Evolutionary conservation across 2,797 vertebrate genomes (phyloP), one percentile per base, ranked within the genome.

Genomic region (Heliangelus exortis): DNA sequence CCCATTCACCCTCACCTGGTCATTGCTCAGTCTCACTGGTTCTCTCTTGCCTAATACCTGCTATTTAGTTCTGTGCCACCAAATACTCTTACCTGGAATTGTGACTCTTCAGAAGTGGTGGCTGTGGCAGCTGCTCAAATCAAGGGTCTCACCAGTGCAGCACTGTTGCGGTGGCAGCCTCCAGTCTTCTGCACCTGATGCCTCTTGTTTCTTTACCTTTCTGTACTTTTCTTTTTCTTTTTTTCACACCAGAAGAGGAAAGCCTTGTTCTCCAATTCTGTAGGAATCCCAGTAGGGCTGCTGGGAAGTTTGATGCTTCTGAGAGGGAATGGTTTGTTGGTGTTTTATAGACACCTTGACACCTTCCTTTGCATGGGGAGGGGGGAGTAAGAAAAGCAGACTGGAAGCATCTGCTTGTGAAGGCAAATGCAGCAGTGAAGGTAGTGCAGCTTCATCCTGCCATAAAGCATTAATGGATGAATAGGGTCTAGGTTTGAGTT

Each of bases 1-100:
- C 93, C 78, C 54, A 3, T 93, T 96, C 86, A 92, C 93, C 95
- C 68, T 95, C 43, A 73, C 43, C 63, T 90, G 76, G 31, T 89
- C 5, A 0, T 65, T 84, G 59, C 26, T 67, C 2, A 3, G 67
- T 76, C 80, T 71, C 55, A 51, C n/a, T 4, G 1, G 7, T 69
- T 87, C 63, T 80, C 9, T 94, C 77, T 95, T 95, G 65, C 74
- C 54, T 61, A 84, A 95, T 54, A 25, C 5, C 5, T 53, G 14
- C 22, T 31, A 10, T 34, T 65, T 34, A 82, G 54, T 79, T 92
- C 65, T 28, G 11, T 47, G 26, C 66, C 47, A 80, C 48, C 36
- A 45, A 20, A 15, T 63, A 10, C 15, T 59, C 12, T 55, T 10
- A 29, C 34, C 36, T 54, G 43, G 28, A n/a, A n/a, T 76, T 87